Evolutionary conservation across 2,113 vertebrate genomes (phyloP).

Genomic region (Paracanthobrama guichenoti): DNA sequence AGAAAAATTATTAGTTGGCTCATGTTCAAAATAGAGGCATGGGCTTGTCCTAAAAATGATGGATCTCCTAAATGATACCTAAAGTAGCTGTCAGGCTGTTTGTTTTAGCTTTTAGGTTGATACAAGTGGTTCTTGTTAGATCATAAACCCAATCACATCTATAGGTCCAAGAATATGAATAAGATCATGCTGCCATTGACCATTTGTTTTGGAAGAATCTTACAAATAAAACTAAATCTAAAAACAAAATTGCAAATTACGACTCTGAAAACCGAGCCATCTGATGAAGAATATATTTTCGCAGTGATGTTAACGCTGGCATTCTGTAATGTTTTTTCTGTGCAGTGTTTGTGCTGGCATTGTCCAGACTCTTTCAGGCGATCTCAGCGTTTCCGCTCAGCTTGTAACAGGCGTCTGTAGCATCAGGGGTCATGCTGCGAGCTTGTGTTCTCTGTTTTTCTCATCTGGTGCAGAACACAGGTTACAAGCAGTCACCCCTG

Average conservation of each 20-base stretch:
- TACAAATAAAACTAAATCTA: background rate
- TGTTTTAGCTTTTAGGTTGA: constrained; percentile 6
- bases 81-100: background rate
- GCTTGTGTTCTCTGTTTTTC: constrained; percentile 58
- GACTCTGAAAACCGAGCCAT: background rate
- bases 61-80: background rate
- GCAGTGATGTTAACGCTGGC: background rate
- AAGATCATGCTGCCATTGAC: background rate
- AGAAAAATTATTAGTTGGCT: background rate
- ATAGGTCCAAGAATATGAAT: background rate
- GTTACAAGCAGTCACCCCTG: constrained; percentile 50
- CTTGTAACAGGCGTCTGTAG: constrained; percentile 30
- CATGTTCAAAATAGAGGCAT: constrained; percentile 19
- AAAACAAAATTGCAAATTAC: background rate
- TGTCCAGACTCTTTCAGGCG: background rate
- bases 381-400: constrained; percentile 6
- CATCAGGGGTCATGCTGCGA: constrained; percentile 35
- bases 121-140: background rate
- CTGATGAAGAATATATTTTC: background rate
- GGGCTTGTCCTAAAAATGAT: background rate
- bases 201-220: background rate
- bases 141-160: background rate
- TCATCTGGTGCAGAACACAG: constrained; percentile 61
- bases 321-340: constrained; percentile 1
- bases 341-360: constrained; percentile 7